Conservation (phyloP, 53 echinoderm and acorn worm genomes). For the Actinopyga echinites region DNA sequence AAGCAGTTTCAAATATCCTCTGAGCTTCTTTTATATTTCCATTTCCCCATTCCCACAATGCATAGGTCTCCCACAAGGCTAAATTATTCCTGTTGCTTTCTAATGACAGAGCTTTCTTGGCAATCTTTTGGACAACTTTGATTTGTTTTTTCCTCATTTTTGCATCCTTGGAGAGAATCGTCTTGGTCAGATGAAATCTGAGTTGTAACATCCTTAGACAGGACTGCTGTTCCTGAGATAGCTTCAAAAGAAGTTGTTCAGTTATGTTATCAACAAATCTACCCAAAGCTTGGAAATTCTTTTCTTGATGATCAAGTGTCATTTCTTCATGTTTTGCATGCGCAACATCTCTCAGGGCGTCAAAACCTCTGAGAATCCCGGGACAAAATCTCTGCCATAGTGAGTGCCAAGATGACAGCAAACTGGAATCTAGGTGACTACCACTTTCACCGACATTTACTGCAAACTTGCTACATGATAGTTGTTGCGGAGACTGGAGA, state of each 20-base stretch:
- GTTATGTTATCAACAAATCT: conserved; percentile 67
- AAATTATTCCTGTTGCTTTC: conserved; percentile 85
- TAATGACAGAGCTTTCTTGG: conserved; percentile 71
- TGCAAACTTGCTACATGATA: not conserved
- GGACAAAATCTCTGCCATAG: conserved; percentile 9
- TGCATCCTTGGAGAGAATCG: conserved; percentile 27
- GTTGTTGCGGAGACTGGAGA: not conserved
- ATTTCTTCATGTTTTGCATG: not conserved
- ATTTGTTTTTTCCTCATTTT: conserved; percentile 66
- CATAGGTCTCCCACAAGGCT: conserved; percentile 76
- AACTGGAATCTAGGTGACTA: not conserved
- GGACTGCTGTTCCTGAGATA: conserved; percentile 49
- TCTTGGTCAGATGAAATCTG: conserved; percentile 56
- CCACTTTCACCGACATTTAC: not conserved
- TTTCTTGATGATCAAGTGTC: too few relatives aligned
- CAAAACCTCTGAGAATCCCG: not conserved
- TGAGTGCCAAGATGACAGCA: conserved; percentile 15
- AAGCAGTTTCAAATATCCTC: conserved; percentile 77
- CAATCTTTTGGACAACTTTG: conserved; percentile 77
- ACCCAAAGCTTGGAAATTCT: conserved; percentile 13
- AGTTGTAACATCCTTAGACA: conserved; percentile 66
- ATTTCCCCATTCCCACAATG: conserved; percentile 75
- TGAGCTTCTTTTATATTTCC: conserved; percentile 74
- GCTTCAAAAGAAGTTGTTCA: conserved; percentile 50
- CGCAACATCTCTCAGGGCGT: too few relatives aligned